Base-by-base conservation (phyloP, 1,140 invertebrate species). In the Microplitis demolitor region DNA sequence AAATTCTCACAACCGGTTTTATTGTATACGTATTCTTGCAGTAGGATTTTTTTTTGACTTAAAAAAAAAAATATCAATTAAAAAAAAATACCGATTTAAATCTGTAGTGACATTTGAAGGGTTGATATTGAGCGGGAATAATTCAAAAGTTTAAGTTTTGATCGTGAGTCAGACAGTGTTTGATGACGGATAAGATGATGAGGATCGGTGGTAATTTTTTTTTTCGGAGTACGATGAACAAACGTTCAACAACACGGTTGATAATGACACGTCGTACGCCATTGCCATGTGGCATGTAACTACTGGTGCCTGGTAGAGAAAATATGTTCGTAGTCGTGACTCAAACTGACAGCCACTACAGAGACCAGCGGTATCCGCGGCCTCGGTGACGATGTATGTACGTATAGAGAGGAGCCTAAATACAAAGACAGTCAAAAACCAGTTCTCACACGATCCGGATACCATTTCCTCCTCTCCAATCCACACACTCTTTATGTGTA, bases 241-340 rank as follows among this genome's bases (percentile, higher is more conserved):
- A 24, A 33, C 24, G 60, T 61, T 61, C 39, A 45, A 45, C 39
- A 45, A 45, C 39, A 45, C 39, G 8, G 39, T 45, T 45, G 39
- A 45, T 31, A 37, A 62, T 37, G 16, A 54, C 73, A 75, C 72
- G 73, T 78, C 78, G 66, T 69, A 72, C 78, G 73, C 80, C 78
- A 78, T 78, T 78, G 78, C 81, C 78, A 76, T 78, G 73, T 77
- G 78, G 82, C 82, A 80, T 72, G 78, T 71, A 78, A 85, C 82
- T 84, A 78, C 75, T 72, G 24, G 63, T 64, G 34, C 31, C 50
- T 64, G 50, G 67, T 68, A 61, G 63, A 71, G 53, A 73, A 69
- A 72, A 71, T 45, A 45, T 45, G 60, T 53, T 67, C 60, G 56
- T 69, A 58, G 68, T 61, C 66, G 53, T 62, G 39, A 66, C 45